These are phyloP conservation scores for Dryobates pubescens DNA, from an alignment of 2,797 vertebrate species.

Conservation along the genomic window DNA sequence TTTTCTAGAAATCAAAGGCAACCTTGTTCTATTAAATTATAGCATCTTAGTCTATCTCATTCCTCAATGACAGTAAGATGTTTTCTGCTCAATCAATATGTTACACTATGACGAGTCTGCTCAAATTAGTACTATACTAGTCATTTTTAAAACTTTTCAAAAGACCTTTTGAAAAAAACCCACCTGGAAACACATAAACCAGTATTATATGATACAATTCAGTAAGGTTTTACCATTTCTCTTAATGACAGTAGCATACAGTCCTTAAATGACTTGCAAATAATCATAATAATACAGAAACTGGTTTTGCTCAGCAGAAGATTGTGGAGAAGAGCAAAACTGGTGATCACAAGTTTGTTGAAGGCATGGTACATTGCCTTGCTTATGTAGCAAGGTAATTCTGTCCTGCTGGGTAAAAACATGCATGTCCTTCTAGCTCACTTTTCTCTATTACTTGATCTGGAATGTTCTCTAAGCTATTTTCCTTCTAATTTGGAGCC, in stretches of 20 bases:
- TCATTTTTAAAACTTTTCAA: neutral
- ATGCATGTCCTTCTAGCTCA: neutral
- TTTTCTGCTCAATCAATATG: neutral
- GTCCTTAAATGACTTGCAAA: conserved; percentile 1
- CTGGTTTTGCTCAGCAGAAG: neutral
- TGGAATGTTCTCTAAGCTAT: neutral
- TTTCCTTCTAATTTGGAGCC: neutral
- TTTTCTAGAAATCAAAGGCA: neutral
- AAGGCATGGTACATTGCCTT: neutral
- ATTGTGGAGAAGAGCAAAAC: neutral
- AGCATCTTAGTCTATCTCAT: neutral
- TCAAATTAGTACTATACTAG: neutral
- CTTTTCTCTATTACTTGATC: neutral
- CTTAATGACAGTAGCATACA: neutral
- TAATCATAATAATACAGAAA: neutral
- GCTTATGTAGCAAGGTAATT: neutral
- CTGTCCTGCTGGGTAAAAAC: neutral
- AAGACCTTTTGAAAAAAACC: neutral
- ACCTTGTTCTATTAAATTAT: neutral
- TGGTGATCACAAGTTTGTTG: neutral
- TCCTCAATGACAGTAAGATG: neutral
- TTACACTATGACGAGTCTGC: neutral
- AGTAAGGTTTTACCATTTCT: neutral
- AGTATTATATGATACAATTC: neutral
- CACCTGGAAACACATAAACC: neutral